These are phyloP conservation scores for Erithacus rubecula DNA, from an alignment of 2,797 vertebrate genomes.

Conservation along the genomic window DNA sequence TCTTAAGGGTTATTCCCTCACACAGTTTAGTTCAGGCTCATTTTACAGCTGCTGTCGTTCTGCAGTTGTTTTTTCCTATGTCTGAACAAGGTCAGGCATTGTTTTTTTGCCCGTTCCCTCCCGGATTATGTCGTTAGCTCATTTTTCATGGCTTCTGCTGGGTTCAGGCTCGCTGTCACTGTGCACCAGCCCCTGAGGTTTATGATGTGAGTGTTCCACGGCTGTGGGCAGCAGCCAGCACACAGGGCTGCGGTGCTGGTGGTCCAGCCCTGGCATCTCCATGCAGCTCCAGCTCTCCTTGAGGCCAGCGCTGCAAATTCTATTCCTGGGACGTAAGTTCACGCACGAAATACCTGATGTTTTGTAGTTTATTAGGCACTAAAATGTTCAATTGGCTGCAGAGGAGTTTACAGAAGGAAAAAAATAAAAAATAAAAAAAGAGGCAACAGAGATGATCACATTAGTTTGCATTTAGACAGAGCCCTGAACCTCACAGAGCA, in stretches of 20 bases:
- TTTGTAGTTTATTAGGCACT: neutral
- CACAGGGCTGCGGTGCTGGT: neutral
- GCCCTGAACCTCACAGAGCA: conserved; percentile 22
- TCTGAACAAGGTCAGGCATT: conserved; percentile 1
- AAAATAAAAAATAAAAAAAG: neutral
- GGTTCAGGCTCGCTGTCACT: neutral
- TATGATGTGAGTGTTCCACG: neutral
- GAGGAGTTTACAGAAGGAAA: neutral
- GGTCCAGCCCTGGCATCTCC: neutral
- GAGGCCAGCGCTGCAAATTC: neutral
- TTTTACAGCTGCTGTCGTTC: neutral
- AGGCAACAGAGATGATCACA: neutral
- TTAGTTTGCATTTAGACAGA: conserved; percentile 5
- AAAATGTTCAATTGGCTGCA: neutral
- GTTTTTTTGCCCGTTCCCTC: neutral
- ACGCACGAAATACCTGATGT: neutral
- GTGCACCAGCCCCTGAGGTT: neutral
- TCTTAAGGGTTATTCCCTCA: conserved; percentile 11
- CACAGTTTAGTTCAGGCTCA: neutral
- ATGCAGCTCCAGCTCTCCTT: neutral
- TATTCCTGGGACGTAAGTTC: neutral
- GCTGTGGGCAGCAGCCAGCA: neutral
- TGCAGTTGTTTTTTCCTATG: neutral
- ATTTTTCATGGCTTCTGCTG: conserved; percentile 4
- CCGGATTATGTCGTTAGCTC: neutral